A percentile compares a stretch with the other conserved stretches of the same genome.
These are phyloP conservation scores for Andrena chrysosceles DNA, from an alignment of 2,888 invertebrate species.

Conservation along the genomic window DNA sequence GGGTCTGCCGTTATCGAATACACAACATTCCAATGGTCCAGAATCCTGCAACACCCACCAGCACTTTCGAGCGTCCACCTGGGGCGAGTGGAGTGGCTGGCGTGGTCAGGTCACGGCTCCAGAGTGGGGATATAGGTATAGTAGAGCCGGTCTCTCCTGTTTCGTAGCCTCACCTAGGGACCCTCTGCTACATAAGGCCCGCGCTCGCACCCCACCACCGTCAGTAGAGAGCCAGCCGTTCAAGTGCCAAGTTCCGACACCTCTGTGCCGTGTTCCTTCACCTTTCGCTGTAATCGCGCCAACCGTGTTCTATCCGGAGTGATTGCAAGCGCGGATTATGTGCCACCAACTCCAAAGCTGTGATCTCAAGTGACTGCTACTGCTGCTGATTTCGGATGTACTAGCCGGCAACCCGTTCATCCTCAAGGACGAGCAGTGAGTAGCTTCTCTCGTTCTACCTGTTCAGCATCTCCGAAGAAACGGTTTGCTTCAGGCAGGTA, in stretches of 20 bases:
- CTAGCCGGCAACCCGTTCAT: constrained; percentile 31
- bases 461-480: not conserved
- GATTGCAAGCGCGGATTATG: constrained; percentile 44
- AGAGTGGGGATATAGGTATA: constrained; percentile 32
- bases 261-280: constrained; percentile 35
- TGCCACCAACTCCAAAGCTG: constrained; percentile 41
- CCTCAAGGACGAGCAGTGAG: constrained; percentile 65
- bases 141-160: constrained; percentile 67
- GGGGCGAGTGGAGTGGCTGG: constrained; percentile 64
- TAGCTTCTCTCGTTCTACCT: constrained; percentile 28
- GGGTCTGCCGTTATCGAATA: constrained; percentile 33
- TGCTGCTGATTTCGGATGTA: constrained; percentile 66
- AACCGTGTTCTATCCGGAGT: not conserved
- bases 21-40: constrained; percentile 26
- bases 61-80: constrained; percentile 54
- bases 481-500: not conserved
- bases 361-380: constrained; percentile 56
- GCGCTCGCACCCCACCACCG: constrained; percentile 74
- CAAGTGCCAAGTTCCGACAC: constrained; percentile 70
- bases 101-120: constrained; percentile 69
- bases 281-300: constrained; percentile 11
- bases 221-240: constrained; percentile 81
- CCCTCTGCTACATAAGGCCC: constrained; percentile 83
- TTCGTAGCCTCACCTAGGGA: constrained; percentile 72
- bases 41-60: constrained; percentile 47